Evolutionary conservation across 1,140 invertebrate species (phyloP).

Genomic region (Galleria mellonella): DNA sequence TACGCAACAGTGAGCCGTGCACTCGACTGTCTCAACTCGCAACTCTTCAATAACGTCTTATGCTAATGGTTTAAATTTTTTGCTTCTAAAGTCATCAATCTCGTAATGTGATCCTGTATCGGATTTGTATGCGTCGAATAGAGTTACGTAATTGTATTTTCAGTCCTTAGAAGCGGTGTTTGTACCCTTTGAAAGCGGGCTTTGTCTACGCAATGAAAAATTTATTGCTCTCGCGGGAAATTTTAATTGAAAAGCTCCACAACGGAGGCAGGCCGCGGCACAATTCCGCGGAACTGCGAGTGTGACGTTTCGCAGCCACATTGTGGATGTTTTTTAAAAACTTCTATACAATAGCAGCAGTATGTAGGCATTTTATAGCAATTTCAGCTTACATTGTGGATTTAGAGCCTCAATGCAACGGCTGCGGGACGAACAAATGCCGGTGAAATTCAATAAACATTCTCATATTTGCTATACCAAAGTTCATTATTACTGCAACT

Average conservation of each 20-base stretch:
- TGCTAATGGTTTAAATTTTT: conserved; percentile 46
- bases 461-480: too few species aligned
- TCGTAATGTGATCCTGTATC: conserved; percentile 2
- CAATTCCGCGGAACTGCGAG: neutral
- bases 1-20: conserved; percentile 53
- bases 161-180: conserved; percentile 28
- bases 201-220: conserved; percentile 60
- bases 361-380: conserved; percentile 3
- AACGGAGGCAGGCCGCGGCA: neutral
- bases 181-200: conserved; percentile 26
- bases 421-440: too few species aligned
- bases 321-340: neutral
- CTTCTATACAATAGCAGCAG: neutral
- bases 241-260: conserved; percentile 56
- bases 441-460: too few species aligned
- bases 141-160: conserved; percentile 33
- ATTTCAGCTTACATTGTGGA: neutral
- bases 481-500: too few species aligned
- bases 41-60: conserved; percentile 23
- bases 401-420: too few species aligned
- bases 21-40: conserved; percentile 23
- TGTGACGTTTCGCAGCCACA: neutral
- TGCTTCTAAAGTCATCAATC: conserved; percentile 30
- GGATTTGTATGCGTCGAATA: neutral
- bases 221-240: conserved; percentile 53